Base-by-base conservation (phyloP, 64 coral and sea anemone genomes). In the Orbicella faveolata region DNA sequence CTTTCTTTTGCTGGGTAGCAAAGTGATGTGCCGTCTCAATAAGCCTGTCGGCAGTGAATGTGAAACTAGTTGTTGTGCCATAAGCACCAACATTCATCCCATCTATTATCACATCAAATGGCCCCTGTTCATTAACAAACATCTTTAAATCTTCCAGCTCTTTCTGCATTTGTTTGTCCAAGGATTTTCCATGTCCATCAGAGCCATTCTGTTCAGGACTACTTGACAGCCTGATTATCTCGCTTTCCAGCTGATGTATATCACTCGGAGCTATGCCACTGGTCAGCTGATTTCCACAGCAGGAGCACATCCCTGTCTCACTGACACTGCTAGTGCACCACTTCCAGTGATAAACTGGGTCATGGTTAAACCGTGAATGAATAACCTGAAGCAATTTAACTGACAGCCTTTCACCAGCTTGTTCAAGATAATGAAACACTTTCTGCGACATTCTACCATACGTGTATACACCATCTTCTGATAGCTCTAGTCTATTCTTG, bases 101-200 rank as follows among this genome's bases (percentile, higher is more conserved):
- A 91, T 97, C 95, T 79, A 97, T 88, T 25, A 97, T 94, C 3
- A 97, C 67, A 78, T 97, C 95, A 97, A 97, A 97, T 78, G 91
- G 84, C 20, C 92, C 91, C 21, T 13, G 37, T 63, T 57, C 25
- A 68, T 77, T 87, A 10, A 79, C 72, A 90, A 86, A 91, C 17
- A 73, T 87, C 52, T 86, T 90, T 23, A 83, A 70, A 17, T 85
- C 65, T n/a, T 85, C 82, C 21, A 85, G 65, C 39, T 85, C 82
- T 41, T 85, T 37, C 9, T 66, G 68, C 13, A 68, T 68, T 73
- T 66, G 73, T 20, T 85, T 85, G 41, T 85, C 82, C 36, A 85
- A 21, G 23, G 30, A 72, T 53, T 85, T 33, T 11, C 82, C 82
- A 15, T 51, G 35, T 0, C 52, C 21, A 1, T 72, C 21, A 52